These are phyloP conservation scores for Anhinga anhinga DNA, from an alignment of 2,113 vertebrate species.

Conservation along the genomic window DNA sequence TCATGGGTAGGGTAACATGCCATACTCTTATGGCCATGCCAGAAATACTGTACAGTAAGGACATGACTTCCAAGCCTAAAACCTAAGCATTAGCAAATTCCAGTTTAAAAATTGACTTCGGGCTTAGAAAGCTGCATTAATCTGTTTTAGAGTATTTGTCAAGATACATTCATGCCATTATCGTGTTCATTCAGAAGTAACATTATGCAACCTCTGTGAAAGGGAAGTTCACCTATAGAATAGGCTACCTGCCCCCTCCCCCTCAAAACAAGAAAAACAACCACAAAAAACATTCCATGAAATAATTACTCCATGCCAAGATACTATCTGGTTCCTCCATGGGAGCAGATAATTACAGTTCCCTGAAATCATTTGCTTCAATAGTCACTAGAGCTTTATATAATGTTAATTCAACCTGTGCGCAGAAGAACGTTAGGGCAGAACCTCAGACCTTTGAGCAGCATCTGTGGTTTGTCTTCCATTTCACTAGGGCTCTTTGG, in stretches of 20 bases:
- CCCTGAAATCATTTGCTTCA: not conserved
- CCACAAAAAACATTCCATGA: not conserved
- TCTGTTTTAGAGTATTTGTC: not conserved
- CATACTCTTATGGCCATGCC: not conserved
- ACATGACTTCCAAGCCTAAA: not conserved
- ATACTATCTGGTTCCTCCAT: not conserved
- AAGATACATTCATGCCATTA: not conserved
- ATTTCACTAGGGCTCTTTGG: not conserved
- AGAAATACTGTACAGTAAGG: not conserved
- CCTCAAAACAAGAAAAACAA: not conserved
- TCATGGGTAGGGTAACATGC: not conserved
- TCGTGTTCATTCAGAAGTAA: not conserved
- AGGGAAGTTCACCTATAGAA: not conserved
- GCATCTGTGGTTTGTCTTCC: not conserved
- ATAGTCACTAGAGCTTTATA: not conserved
- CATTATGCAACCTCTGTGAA: not conserved
- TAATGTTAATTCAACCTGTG: not conserved
- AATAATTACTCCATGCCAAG: not conserved
- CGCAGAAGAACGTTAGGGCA: fast-evolving
- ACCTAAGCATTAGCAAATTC: not conserved
- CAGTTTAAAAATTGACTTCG: not conserved
- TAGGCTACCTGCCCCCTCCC: not conserved
- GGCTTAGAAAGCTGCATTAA: not conserved
- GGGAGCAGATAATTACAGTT: not conserved
- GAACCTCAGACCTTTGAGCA: not conserved